Evolutionary conservation across 1,140 invertebrate genomes (phyloP), one percentile per base, ranked within the genome.

Genomic region (Philopotamus ludificatus): DNA sequence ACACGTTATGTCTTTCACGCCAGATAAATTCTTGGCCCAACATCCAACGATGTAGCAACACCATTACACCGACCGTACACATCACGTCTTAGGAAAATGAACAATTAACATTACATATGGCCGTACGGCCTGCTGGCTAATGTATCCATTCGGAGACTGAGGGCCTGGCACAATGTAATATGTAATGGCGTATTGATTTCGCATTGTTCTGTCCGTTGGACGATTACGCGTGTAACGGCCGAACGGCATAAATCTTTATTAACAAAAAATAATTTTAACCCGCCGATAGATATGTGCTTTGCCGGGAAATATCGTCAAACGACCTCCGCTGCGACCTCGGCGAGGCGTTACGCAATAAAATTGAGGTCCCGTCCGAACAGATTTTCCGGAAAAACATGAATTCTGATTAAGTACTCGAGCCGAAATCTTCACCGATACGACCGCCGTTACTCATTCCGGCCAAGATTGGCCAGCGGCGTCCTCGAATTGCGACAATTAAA

Each of bases 371-470:
- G 34, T 10, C 28, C 34, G 15, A 57, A 12, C 18, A 18, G 47
- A 3, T 12, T 34, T 34, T 12, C 28, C 12, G 47, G 18, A 9
- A 50, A 50, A 50, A 50, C 47, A 21, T 50, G 47, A 50, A 50
- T 50, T 22, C 47, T 50, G 47, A 50, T 50, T 50, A 50, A 34
- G 12, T 25, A 49, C 15, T 34, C 20, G 8, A 10, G 26, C 3
- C 25, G 26, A 55, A 55, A 55, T 26, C 26, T 25, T 55, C 51
- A 49, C n/a, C n/a, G 15, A 9, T 3, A 1, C 47, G 47, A 1
- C 47, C 10, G 10, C 47, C 47, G 20, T 49, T 18, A 18, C 18
- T 44, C 7, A 44, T 18, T 44, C 41, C 18, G n/a, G n/a, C n/a
- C 41, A 12, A 15, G 34, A 8, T n/a, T n/a, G n/a, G n/a, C 28